A percentile compares a stretch with the other conserved stretches of the same genome.
phyloP scores from a whole-genome alignment of 2,888 invertebrate genomes.

The Altica lythri region DNA sequence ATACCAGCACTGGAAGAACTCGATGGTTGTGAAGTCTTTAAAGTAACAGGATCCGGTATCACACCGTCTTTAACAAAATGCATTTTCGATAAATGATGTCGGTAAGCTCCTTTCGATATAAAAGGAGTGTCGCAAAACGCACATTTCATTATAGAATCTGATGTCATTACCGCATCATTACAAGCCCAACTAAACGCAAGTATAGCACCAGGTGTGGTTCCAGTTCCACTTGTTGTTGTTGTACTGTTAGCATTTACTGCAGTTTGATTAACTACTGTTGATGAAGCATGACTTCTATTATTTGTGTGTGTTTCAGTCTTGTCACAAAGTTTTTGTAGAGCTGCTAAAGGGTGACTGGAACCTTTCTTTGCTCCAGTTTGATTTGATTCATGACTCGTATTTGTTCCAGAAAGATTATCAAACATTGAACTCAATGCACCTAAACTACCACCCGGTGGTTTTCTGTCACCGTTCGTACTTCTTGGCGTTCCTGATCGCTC shows the following conservation, averaged over 20 bases:
- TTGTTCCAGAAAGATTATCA: slow-evolving; percentile 75
- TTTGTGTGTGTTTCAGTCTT: slow-evolving; percentile 82
- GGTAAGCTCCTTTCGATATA: slow-evolving; percentile 94
- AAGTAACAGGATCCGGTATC: slow-evolving; percentile 73
- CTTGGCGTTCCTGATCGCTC: slow-evolving; percentile 80
- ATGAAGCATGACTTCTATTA: slow-evolving; percentile 51
- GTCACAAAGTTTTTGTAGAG: slow-evolving; percentile 93
- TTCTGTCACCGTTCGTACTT: slow-evolving; percentile 64
- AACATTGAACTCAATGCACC: slow-evolving; percentile 90
- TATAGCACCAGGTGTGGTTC: slow-evolving; percentile 79
- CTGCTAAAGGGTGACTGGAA: slow-evolving; percentile 89
- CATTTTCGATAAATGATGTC: slow-evolving; percentile 95
- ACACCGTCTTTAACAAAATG: slow-evolving; percentile 94
- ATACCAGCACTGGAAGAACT: slow-evolving; percentile 43
- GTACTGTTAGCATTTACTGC: slow-evolving; percentile 52
- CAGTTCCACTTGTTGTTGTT: slow-evolving; percentile 59
- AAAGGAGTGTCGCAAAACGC: slow-evolving; percentile 95
- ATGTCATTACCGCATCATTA: slow-evolving; percentile 86
- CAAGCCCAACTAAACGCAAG: slow-evolving; percentile 94
- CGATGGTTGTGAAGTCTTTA: slow-evolving; percentile 59
- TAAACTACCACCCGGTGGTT: slow-evolving; percentile 67
- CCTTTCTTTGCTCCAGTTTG: slow-evolving; percentile 68
- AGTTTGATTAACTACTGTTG: slow-evolving; percentile 51
- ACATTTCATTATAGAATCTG: slow-evolving; percentile 90
- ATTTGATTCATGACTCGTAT: slow-evolving; percentile 44